These are phyloP conservation scores for Lamellibrachia luymesi DNA, from an alignment of 1,140 invertebrate genomes.

Conservation along the genomic window DNA sequence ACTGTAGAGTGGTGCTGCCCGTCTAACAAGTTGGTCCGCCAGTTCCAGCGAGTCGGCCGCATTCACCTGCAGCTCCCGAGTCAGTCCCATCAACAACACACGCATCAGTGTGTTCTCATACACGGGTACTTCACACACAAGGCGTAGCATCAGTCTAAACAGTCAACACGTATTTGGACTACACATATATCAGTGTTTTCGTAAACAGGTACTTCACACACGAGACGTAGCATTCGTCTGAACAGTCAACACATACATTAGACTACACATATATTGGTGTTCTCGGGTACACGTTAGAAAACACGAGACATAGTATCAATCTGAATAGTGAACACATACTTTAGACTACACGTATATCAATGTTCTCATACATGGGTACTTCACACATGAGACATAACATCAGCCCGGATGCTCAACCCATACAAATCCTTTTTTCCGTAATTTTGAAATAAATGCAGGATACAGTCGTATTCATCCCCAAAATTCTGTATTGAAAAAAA, in stretches of 20 bases:
- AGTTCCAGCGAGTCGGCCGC: constrained; percentile 82
- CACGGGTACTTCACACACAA: constrained; percentile 84
- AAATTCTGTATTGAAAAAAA: too few species aligned
- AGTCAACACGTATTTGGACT: constrained; percentile 18
- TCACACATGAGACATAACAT: neutral
- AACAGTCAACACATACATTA: constrained; percentile 21
- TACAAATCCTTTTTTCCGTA: too few species aligned
- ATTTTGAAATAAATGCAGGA: too few species aligned
- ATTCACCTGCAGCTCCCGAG: constrained; percentile 79
- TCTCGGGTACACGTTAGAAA: neutral
- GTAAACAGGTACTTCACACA: constrained; percentile 80
- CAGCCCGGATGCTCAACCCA: too few species aligned
- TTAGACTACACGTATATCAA: neutral
- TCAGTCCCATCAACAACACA: constrained; percentile 78
- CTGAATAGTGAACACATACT: neutral
- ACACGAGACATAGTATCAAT: neutral
- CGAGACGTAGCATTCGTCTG: constrained; percentile 72
- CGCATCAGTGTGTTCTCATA: constrained; percentile 78
- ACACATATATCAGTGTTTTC: constrained; percentile 67
- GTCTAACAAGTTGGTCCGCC: constrained; percentile 77
- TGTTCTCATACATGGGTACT: neutral
- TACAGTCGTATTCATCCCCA: too few species aligned
- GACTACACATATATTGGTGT: neutral
- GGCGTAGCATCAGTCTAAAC: constrained; percentile 67
- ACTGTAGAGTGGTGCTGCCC: constrained; percentile 74